Base-by-base conservation (phyloP, 2,113 vertebrate genomes). In the Perca flavescens region DNA sequence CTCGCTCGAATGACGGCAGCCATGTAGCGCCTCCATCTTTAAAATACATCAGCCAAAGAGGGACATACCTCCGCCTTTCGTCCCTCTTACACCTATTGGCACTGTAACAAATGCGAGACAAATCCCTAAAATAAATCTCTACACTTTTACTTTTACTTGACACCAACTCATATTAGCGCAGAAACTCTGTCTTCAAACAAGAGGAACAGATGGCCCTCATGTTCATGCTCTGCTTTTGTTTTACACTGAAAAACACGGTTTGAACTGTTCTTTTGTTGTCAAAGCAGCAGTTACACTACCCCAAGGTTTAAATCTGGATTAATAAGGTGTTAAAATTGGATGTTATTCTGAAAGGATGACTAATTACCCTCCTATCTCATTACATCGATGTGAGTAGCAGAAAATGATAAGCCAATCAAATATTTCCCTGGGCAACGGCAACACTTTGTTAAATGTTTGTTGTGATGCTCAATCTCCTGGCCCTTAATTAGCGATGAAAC, bases 401-500 rank as follows among this genome's bases (percentile, higher is more conserved):
- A 79, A 85, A 84, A 85, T 79, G 46, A 80, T 67, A n/a, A 83
- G 67, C 79, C 34, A 53, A 69, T 85, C 69, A 79, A 72, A 85
- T 56, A 56, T 75, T 80, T 83, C 85, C 77, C 67, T 25, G 47
- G 78, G 83, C 72, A 52, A 73, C 6, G 10, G 25, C 76, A 75
- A 77, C 64, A 82, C 54, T 66, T 64, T 53, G 73, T 49, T 43
- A 46, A 68, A 4, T 17, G 21, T 88, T 89, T 83, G 90, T 74
- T 73, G 80, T 80, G 77, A 75, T 80, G 77, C 36, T 72, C 19
- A 7, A 64, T 78, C 71, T 78, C 65, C 65, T 0, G 7, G 83
- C 36, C 80, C 71, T 72, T 90, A 85, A 90, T 91, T 88, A 89
- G 75, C 9, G 8, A 43, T 11, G 47, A 52, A 79, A 57, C 85